Percentiles rank a stretch among this genome's conserved stretches.
Evolutionary conservation across 2,888 invertebrate genomes (phyloP).

Genomic region (Corbicula japonica): DNA sequence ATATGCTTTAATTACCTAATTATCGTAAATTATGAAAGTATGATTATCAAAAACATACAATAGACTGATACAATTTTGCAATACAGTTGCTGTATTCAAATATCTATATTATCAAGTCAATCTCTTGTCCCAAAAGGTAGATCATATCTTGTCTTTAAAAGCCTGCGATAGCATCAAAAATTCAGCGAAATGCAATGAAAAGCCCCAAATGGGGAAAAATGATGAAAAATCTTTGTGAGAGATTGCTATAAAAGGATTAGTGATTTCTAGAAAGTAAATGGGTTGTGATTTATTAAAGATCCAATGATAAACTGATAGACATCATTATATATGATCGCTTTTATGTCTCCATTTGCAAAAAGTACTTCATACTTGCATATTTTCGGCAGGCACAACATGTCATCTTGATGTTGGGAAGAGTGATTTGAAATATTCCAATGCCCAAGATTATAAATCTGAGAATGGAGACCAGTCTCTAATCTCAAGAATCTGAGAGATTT

Average conservation of each 20-base stretch:
- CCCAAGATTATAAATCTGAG: too few relatives aligned
- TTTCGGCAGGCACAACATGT: too few relatives aligned
- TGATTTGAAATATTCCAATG: too few relatives aligned
- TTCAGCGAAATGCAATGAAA: constrained; percentile 22
- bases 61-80: constrained; percentile 8
- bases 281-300: constrained; percentile 49
- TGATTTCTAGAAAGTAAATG: constrained; percentile 41
- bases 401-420: too few relatives aligned
- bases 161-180: constrained; percentile 43
- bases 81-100: not conserved
- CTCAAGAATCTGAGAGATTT: too few relatives aligned
- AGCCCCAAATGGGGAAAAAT: constrained; percentile 21
- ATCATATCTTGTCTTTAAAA: constrained; percentile 56
- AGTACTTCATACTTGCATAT: too few relatives aligned
- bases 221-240: constrained; percentile 5
- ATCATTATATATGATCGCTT: constrained; percentile 17
- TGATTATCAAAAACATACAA: constrained; percentile 1
- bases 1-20: constrained; percentile 13
- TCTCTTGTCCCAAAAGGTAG: constrained; percentile 47
- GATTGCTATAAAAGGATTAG: constrained; percentile 45
- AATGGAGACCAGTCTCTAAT: too few relatives aligned
- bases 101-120: constrained; percentile 21
- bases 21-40: not conserved
- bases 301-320: constrained; percentile 32
- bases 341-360: constrained; percentile 27